Evolutionary conservation across 2,797 vertebrate species (phyloP).

Genomic region (Syngnathus acus): DNA sequence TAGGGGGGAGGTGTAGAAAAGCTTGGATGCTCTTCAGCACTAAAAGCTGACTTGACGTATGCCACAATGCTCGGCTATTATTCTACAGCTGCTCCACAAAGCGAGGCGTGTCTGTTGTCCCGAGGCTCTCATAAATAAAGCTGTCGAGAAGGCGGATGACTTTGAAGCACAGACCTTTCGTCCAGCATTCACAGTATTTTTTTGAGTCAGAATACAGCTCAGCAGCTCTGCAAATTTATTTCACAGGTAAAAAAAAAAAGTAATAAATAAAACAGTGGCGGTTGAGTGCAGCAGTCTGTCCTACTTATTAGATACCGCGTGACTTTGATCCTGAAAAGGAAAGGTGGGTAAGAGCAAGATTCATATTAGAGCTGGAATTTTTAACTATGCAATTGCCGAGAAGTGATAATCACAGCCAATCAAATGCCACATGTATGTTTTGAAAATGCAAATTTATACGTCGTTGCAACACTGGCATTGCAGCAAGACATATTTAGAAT

Average conservation of each 20-base stretch:
- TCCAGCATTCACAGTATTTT: conserved; percentile 21
- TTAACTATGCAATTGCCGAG: background rate
- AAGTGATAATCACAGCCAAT: background rate
- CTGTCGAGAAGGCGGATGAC: conserved; percentile 13
- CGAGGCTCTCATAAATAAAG: conserved; percentile 51
- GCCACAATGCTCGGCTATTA: conserved; percentile 38
- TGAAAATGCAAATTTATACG: background rate
- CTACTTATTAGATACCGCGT: background rate
- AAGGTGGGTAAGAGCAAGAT: conserved; percentile 7
- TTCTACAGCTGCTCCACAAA: conserved; percentile 46
- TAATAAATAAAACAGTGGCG: background rate
- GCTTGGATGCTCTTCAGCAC: conserved; percentile 40
- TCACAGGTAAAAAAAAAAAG: conserved; percentile 12
- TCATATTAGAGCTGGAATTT: background rate
- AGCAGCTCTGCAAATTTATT: conserved; percentile 22
- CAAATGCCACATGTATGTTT: background rate
- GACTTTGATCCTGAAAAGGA: conserved; percentile 7
- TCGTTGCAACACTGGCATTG: background rate
- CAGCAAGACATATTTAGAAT: background rate
- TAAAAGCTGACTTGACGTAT: conserved; percentile 61
- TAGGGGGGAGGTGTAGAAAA: conserved; percentile 21
- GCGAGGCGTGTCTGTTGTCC: conserved; percentile 13
- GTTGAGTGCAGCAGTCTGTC: conserved; percentile 3
- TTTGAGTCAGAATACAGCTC: background rate
- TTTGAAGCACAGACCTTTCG: conserved; percentile 21